phyloP scores from a whole-genome alignment of 2,888 invertebrate species.

The Apamea crenata region DNA sequence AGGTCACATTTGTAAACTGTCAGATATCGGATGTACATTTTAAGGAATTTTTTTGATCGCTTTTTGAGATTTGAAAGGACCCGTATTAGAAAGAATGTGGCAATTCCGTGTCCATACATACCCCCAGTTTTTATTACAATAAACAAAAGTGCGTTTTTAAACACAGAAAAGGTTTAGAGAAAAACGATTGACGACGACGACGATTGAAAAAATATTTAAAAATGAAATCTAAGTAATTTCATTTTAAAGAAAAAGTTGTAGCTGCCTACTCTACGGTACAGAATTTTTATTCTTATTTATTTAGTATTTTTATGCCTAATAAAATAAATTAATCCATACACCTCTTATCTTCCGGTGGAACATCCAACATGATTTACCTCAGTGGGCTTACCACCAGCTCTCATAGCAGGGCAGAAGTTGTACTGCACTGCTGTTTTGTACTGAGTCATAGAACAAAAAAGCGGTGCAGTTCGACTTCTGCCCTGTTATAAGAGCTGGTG shows the following conservation, averaged over 20 bases:
- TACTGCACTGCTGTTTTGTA: too few species aligned
- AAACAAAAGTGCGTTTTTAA: not conserved
- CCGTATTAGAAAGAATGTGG: not conserved
- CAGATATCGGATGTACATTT: constrained; percentile 48
- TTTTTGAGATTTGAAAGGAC: not conserved
- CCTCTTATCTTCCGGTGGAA: not conserved
- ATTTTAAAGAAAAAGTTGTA: too few species aligned
- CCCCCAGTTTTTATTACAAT: not conserved
- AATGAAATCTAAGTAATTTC: too few species aligned
- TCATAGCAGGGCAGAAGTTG: too few species aligned
- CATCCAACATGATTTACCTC: not conserved
- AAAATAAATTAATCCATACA: not conserved
- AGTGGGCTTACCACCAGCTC: too few species aligned
- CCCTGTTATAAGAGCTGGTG: too few species aligned
- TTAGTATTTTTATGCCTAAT: not conserved
- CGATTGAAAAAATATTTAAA: not conserved
- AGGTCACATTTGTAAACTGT: constrained; percentile 59
- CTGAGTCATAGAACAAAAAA: too few species aligned
- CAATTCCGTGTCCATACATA: not conserved
- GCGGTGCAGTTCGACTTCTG: too few species aligned
- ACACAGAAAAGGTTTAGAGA: not conserved
- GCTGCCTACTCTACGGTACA: not conserved
- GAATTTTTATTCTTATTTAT: not conserved
- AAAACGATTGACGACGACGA: not conserved
- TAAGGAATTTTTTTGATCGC: constrained; percentile 15